Evolutionary conservation across 2,797 vertebrate genomes (phyloP).

Genomic region (Pseudochaenichthys georgianus): DNA sequence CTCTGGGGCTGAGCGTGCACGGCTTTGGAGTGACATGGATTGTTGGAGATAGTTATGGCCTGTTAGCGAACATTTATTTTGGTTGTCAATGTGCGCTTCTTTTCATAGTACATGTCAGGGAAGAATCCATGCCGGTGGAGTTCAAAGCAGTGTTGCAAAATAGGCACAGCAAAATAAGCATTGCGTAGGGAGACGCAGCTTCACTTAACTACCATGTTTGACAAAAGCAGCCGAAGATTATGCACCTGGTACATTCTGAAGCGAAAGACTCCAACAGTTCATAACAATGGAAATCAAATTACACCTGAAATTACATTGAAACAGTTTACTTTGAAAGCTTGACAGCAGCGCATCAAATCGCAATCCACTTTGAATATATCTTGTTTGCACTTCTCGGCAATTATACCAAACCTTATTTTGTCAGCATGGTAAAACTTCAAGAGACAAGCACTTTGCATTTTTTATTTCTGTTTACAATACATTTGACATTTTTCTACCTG

Average conservation of each 20-base stretch:
- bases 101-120: slow-evolving; percentile 48
- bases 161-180: slow-evolving; percentile 30
- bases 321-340: slow-evolving; percentile 36
- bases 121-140: slow-evolving; percentile 26
- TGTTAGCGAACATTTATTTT: slow-evolving; percentile 64
- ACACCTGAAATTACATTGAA: slow-evolving; percentile 61
- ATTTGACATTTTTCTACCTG: neutral
- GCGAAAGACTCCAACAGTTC: slow-evolving; percentile 56
- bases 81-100: slow-evolving; percentile 35
- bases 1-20: slow-evolving; percentile 41
- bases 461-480: slow-evolving; percentile 19
- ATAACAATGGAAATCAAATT: slow-evolving; percentile 74
- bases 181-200: neutral
- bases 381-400: slow-evolving; percentile 68
- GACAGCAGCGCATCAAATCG: slow-evolving; percentile 60
- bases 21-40: slow-evolving; percentile 64
- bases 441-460: slow-evolving; percentile 10
- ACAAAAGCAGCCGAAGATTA: slow-evolving; percentile 63
- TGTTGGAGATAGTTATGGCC: slow-evolving; percentile 65
- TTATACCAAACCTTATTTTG: slow-evolving; percentile 68
- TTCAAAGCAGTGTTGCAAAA: slow-evolving; percentile 47
- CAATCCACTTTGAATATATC: slow-evolving; percentile 64
- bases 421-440: slow-evolving; percentile 54
- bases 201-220: slow-evolving; percentile 54
- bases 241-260: slow-evolving; percentile 65